Evolutionary conservation across 2,113 vertebrate species (phyloP).

Genomic region (Mesocricetus auratus): DNA sequence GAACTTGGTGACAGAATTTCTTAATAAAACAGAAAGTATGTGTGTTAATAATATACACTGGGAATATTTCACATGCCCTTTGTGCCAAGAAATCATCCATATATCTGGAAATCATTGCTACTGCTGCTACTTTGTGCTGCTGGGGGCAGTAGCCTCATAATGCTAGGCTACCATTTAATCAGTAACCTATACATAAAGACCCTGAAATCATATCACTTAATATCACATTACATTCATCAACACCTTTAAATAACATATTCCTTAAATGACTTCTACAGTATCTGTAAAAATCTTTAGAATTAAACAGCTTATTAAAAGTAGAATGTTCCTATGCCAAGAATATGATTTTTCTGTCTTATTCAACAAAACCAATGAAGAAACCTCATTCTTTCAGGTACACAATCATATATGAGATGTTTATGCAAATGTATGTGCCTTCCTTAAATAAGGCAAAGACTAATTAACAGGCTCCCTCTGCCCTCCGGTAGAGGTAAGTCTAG

Average conservation of each 20-base stretch:
- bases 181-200: not conserved
- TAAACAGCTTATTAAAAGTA: constrained; percentile 45
- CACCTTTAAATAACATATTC: constrained; percentile 42
- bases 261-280: not conserved
- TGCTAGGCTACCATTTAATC: not conserved
- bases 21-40: not conserved
- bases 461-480: too few relatives aligned
- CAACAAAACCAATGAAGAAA: constrained; percentile 40
- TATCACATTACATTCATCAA: constrained; percentile 38
- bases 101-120: not conserved
- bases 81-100: constrained; percentile 13
- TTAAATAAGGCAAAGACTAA: constrained; percentile 41
- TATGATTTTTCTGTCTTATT: not conserved
- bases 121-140: not conserved
- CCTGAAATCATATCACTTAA: constrained; percentile 7
- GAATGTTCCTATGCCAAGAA: not conserved
- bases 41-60: not conserved
- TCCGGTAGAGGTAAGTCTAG: too few relatives aligned
- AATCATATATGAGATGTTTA: not conserved
- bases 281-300: constrained; percentile 51
- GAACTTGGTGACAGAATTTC: not conserved
- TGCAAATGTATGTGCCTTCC: not conserved
- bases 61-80: not conserved
- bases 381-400: not conserved
- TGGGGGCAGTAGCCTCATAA: not conserved